Conservation (phyloP, 2,888 invertebrate species). For the Tethea ocularis region DNA sequence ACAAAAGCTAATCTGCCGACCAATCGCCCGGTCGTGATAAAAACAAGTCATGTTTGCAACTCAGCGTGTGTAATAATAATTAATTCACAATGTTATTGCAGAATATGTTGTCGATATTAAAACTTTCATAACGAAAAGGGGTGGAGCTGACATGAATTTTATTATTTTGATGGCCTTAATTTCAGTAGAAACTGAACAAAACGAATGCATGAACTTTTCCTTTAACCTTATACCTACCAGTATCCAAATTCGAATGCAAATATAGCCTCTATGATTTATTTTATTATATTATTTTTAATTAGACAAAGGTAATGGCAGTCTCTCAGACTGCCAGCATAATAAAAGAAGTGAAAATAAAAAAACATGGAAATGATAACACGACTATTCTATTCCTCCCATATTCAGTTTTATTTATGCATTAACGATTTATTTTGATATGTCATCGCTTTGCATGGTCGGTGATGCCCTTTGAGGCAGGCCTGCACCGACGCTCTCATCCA, state of each 20-base stretch:
- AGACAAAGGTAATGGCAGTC: no score
- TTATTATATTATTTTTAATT: neutral
- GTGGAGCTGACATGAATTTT: constrained; percentile 29
- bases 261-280: neutral
- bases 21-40: neutral
- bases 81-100: constrained; percentile 70
- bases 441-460: constrained; percentile 55
- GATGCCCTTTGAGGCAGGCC: constrained; percentile 54
- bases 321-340: no score
- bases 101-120: constrained; percentile 68
- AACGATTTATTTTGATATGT: constrained; percentile 67
- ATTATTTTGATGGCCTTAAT: neutral
- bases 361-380: constrained; percentile 8
- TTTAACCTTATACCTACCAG: neutral
- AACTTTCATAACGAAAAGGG: constrained; percentile 22
- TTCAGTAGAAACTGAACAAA: neutral
- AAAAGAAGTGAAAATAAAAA: no score
- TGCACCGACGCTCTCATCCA: constrained; percentile 31
- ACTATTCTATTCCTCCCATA: constrained; percentile 13
- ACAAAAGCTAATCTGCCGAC: no score
- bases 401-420: constrained; percentile 41
- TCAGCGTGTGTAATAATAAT: constrained; percentile 54
- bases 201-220: neutral
- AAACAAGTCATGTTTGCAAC: constrained; percentile 45
- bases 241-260: neutral